A percentile compares a stretch with the other conserved stretches of the same genome.
Evolutionary conservation across 2,888 invertebrate species (phyloP).

Genomic region (Cephus rjabovi): DNA sequence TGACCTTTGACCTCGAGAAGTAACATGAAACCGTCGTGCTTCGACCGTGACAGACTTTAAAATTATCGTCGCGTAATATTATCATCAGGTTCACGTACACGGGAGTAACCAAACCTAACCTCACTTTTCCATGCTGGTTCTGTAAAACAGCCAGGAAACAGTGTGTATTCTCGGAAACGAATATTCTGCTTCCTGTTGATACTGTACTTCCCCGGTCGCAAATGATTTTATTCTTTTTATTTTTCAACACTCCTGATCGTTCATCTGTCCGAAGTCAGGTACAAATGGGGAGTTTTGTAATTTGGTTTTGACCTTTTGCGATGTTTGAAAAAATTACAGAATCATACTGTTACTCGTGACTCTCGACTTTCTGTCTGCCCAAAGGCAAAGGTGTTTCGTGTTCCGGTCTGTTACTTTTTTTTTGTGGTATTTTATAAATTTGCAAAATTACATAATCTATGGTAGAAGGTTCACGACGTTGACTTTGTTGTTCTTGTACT

Average conservation of each 20-base stretch:
- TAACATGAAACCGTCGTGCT: neutral
- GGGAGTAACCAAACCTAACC: neutral
- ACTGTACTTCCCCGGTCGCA: neutral
- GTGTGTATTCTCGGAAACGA: neutral
- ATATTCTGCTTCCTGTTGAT: neutral
- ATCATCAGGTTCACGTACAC: neutral
- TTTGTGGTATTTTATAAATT: no score
- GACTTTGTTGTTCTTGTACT: neutral
- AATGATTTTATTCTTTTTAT: neutral
- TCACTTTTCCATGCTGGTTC: neutral
- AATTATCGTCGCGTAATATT: neutral
- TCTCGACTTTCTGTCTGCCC: no score
- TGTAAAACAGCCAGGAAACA: neutral
- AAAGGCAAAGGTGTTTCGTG: no score
- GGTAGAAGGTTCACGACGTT: neutral
- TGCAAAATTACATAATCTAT: neutral
- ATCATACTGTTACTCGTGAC: no score
- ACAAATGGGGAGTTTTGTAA: no score
- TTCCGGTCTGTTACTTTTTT: no score
- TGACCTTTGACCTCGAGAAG: neutral
- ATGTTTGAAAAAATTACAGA: no score
- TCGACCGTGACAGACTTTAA: neutral
- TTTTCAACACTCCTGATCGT: neutral
- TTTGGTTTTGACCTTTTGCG: no score
- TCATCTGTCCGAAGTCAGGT: no score